A percentile compares a stretch with the other conserved stretches of the same genome.
phyloP scores from a whole-genome alignment of 1,140 invertebrate genomes.

The Drosophila jambulina region DNA sequence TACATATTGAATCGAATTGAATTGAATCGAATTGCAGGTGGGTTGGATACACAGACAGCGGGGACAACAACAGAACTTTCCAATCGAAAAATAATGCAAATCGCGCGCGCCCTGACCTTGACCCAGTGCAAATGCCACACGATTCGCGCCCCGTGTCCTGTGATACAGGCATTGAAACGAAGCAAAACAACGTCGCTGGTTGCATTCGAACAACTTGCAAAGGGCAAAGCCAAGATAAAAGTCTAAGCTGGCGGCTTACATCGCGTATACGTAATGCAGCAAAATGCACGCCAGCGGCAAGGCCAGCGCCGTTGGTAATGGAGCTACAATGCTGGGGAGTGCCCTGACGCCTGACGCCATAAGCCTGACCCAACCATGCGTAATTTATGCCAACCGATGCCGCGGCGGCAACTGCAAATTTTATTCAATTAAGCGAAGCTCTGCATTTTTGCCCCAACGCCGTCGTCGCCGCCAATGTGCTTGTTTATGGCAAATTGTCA shows the following conservation, averaged over 20 bases:
- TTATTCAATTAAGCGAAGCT: conserved; percentile 51
- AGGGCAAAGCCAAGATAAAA: conserved; percentile 52
- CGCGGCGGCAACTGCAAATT: conserved; percentile 29
- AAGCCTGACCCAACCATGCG: conserved; percentile 25
- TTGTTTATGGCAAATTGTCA: conserved; percentile 50
- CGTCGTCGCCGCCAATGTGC: conserved; percentile 14
- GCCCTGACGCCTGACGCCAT: conserved; percentile 2
- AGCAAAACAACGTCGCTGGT: conserved; percentile 17
- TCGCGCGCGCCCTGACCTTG: conserved; percentile 40
- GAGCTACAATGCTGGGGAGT: conserved; percentile 29
- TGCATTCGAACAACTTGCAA: conserved; percentile 25
- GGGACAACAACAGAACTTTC: conserved; percentile 5
- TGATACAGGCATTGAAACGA: conserved; percentile 11
- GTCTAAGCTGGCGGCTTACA: conserved; percentile 36
- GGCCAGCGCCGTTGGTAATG: conserved; percentile 16
- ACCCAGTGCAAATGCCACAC: conserved; percentile 40
- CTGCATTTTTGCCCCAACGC: conserved; percentile 2
- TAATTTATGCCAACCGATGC: conserved; percentile 46
- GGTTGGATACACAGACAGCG: background rate
- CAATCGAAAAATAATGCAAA: conserved; percentile 57
- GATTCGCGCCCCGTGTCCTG: conserved; percentile 12
- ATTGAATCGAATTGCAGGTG: conserved; percentile 29
- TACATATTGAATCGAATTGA: conserved; percentile 36
- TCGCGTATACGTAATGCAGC: conserved; percentile 37
- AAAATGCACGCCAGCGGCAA: conserved; percentile 31